Evolutionary conservation across 2,113 vertebrate genomes (phyloP).

Genomic region (Natator depressus): DNA sequence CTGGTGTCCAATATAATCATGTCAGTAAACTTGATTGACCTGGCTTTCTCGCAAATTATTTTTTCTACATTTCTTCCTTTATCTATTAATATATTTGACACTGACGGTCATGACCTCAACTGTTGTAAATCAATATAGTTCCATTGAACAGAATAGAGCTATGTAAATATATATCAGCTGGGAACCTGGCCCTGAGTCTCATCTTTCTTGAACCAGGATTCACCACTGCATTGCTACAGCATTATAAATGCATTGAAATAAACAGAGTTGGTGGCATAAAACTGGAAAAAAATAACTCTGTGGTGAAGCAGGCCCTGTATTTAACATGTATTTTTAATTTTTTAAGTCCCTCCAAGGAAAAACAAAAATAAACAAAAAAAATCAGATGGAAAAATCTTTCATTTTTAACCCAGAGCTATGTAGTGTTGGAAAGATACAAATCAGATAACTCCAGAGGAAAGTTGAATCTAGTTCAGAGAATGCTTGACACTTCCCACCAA

Average conservation of each 20-base stretch:
- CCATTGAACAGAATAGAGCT: background rate
- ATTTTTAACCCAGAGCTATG: background rate
- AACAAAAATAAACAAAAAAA: background rate
- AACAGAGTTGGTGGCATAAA: background rate
- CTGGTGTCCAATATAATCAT: conserved; percentile 23
- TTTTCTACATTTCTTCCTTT: background rate
- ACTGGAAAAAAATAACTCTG: background rate
- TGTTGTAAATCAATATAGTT: background rate
- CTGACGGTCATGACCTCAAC: background rate
- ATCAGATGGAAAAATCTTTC: background rate
- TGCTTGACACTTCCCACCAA: background rate
- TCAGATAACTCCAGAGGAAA: background rate
- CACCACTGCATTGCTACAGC: background rate
- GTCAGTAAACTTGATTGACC: conserved; percentile 3
- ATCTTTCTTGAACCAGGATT: background rate
- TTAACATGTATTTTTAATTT: background rate
- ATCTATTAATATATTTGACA: accelerated
- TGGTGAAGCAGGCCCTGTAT: background rate
- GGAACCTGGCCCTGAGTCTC: background rate
- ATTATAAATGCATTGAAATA: background rate
- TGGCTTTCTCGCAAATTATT: background rate
- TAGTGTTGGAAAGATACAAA: background rate
- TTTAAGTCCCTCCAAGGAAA: background rate
- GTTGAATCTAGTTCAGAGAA: background rate
- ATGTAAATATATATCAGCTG: background rate